phyloP scores from a whole-genome alignment of 2,888 invertebrate genomes.

The Chrysina gloriosa region DNA sequence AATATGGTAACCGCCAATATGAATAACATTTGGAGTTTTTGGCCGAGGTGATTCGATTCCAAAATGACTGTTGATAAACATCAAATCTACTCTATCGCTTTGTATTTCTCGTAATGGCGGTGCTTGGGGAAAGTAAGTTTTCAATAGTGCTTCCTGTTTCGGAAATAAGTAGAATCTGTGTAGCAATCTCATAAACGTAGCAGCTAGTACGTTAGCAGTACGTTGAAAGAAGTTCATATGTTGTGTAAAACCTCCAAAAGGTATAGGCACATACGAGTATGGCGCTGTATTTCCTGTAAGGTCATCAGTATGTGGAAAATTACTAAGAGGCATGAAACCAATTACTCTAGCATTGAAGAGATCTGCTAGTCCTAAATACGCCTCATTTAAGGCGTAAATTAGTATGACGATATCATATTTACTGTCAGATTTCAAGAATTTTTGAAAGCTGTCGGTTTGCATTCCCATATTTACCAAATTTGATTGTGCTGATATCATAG shows the following conservation, averaged over 20 bases:
- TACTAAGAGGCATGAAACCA: slow-evolving; percentile 54
- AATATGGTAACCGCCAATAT: slow-evolving; percentile 57
- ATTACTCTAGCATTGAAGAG: slow-evolving; percentile 59
- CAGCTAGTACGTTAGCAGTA: slow-evolving; percentile 52
- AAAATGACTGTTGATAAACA: slow-evolving; percentile 55
- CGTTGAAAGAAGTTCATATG: slow-evolving; percentile 59
- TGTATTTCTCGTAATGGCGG: slow-evolving; percentile 52
- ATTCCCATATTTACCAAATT: slow-evolving; percentile 27
- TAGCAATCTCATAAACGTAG: slow-evolving; percentile 30
- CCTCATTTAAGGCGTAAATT: slow-evolving; percentile 20
- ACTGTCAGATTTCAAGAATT: slow-evolving; percentile 35
- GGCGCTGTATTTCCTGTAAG: slow-evolving; percentile 57
- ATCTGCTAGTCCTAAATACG: slow-evolving; percentile 48
- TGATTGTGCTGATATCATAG: not conserved
- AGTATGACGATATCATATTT: slow-evolving; percentile 39
- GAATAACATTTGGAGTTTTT: slow-evolving; percentile 56
- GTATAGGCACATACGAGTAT: slow-evolving; percentile 57
- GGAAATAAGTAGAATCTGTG: slow-evolving; percentile 40
- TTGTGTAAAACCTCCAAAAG: slow-evolving; percentile 52
- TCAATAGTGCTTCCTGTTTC: slow-evolving; percentile 47
- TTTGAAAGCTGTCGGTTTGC: slow-evolving; percentile 11
- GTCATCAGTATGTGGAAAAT: slow-evolving; percentile 52
- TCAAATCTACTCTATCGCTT: slow-evolving; percentile 52
- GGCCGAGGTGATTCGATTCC: slow-evolving; percentile 55
- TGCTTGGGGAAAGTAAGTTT: slow-evolving; percentile 52